phyloP scores from a whole-genome alignment of 64 coral and sea anemone species.

The Exaiptasia diaphana region DNA sequence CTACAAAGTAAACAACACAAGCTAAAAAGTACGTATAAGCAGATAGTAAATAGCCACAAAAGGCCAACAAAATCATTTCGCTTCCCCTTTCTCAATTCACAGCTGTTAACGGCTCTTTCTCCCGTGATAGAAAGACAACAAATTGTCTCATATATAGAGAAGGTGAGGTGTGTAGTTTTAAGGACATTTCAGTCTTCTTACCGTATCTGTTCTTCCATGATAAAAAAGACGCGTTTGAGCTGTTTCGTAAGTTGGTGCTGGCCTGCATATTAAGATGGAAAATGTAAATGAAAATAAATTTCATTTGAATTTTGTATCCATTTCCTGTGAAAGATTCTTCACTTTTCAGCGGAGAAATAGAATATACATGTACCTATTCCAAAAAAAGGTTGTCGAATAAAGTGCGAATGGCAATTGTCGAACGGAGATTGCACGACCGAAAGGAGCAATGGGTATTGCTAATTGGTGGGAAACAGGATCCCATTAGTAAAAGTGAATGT shows the following conservation, averaged over 20 bases:
- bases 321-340: neutral
- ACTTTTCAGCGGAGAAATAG: neutral
- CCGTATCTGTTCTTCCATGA: constrained; percentile 93
- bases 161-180: neutral
- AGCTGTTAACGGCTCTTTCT: neutral
- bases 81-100: neutral
- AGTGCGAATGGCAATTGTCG: too few relatives aligned
- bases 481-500: too few relatives aligned
- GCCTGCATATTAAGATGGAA: constrained; percentile 40
- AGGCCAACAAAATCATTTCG: neutral
- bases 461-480: too few relatives aligned
- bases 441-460: too few relatives aligned
- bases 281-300: neutral
- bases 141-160: neutral
- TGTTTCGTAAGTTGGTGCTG: constrained; percentile 79
- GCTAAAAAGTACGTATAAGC: neutral
- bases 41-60: neutral
- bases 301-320: too few relatives aligned
- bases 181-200: constrained; percentile 9
- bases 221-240: constrained; percentile 84
- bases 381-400: too few relatives aligned
- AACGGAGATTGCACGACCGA: too few relatives aligned
- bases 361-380: too few relatives aligned
- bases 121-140: neutral
- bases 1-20: neutral